Evolutionary conservation across 2,113 vertebrate species (phyloP).

Genomic region (Percopsis transmontana): DNA sequence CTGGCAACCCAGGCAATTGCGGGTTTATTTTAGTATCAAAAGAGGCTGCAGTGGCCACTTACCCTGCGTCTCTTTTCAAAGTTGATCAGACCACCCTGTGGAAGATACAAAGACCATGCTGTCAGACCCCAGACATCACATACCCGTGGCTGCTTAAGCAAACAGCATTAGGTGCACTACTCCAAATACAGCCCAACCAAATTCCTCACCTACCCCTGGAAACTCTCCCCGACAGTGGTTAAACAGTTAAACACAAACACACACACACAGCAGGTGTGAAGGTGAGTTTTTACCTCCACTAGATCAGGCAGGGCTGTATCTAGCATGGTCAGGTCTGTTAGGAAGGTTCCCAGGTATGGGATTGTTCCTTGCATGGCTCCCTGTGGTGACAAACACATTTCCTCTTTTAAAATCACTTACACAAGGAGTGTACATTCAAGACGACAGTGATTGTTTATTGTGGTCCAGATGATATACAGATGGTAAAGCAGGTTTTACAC

Average conservation of each 20-base stretch:
- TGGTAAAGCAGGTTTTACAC: slow-evolving; percentile 1
- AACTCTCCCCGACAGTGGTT: slow-evolving; percentile 40
- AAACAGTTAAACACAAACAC: slow-evolving; percentile 27
- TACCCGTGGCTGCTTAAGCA: slow-evolving; percentile 41
- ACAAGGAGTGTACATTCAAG: background rate
- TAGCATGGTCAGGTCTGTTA: slow-evolving; percentile 92
- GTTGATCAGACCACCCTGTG: slow-evolving; percentile 91
- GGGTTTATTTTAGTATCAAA: background rate
- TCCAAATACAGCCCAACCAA: slow-evolving; percentile 29
- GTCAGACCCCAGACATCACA: slow-evolving; percentile 51
- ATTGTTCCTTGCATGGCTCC: slow-evolving; percentile 95
- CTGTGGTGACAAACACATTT: slow-evolving; percentile 67
- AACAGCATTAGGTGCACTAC: slow-evolving; percentile 44
- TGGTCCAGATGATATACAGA: slow-evolving; percentile 11
- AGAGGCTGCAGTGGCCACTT: slow-evolving; percentile 52
- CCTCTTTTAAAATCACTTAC: background rate
- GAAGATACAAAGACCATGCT: slow-evolving; percentile 55
- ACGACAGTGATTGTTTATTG: slow-evolving; percentile 25
- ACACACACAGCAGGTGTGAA: slow-evolving; percentile 24
- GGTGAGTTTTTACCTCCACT: slow-evolving; percentile 79
- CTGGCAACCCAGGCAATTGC: too few species aligned
- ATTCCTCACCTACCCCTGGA: slow-evolving; percentile 52
- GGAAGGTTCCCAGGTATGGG: slow-evolving; percentile 92
- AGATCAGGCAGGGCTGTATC: slow-evolving; percentile 90
- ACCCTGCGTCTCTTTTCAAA: slow-evolving; percentile 95